Evolutionary conservation across 2,797 vertebrate species (phyloP), one percentile per base, ranked within the genome.

Genomic region (Meriones psammophilus): DNA sequence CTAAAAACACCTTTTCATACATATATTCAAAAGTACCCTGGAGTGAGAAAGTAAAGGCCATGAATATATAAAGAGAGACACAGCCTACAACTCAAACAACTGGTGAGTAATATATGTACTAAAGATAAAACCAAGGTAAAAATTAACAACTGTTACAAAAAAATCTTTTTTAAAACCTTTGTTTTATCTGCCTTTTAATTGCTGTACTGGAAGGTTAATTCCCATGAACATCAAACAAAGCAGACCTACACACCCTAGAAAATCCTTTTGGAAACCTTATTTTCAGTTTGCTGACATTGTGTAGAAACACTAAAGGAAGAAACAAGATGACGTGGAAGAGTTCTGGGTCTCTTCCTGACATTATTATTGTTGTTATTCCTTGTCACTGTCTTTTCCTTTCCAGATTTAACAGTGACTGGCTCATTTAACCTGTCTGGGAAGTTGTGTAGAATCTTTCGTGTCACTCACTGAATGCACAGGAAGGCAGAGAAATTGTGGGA

Each of bases 91-190:
- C 39, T n/a, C 73, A 77, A 89, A 77, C 39, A 50, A 24, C 73
- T 64, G 28, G 28, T 89, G 30, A 77, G 39, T 77, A 77, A 64
- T n/a, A 77, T 77, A 64, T 50, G 13, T 77, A 62, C 73, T 77
- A 77, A 89, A 50, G 39, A 76, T 88, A 89, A 77, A 89, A n/a
- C 39, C 30, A 77, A 46, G 73, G 73, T 77, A 89, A 89, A 89
- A 89, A 89, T 89, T 77, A 89, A 73, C 68, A 87, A 76, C 69
- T 33, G 36, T 50, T 64, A 36, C n/a, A 24, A 24, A 62, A 88
- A 74, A 62, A 24, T 8, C 4, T 28, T 74, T 60, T 33, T n/a
- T 33, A 30, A 77, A 68, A 50, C 42, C 18, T 88, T 76, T 9
- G 18, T 33, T 64, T 62, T 24, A 76, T 76, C 17, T 33, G 39